A percentile compares a stretch with the other conserved stretches of the same genome.
These are phyloP conservation scores for Antheraea pernyi DNA, from an alignment of 1,140 invertebrate species.

Conservation along the genomic window DNA sequence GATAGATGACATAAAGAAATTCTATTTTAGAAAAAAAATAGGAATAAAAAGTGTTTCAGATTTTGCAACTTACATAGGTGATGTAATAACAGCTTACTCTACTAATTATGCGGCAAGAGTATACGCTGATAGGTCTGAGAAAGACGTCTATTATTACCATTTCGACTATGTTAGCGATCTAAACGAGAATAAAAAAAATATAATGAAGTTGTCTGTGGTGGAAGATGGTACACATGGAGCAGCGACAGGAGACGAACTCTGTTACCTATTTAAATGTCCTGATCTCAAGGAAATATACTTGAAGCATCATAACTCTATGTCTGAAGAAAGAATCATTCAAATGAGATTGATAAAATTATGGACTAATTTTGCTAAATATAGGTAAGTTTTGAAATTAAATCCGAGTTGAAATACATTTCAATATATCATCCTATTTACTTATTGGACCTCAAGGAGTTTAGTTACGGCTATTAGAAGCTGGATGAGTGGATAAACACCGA, in stretches of 20 bases:
- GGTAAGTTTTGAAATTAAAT: slow-evolving; percentile 44
- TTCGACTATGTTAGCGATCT: slow-evolving; percentile 76
- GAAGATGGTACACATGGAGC: slow-evolving; percentile 67
- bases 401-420: no score
- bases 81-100: slow-evolving; percentile 54
- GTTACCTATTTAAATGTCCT: slow-evolving; percentile 71
- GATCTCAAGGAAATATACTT: slow-evolving; percentile 48
- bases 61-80: slow-evolving; percentile 63
- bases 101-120: slow-evolving; percentile 62
- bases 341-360: slow-evolving; percentile 74
- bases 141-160: slow-evolving; percentile 76
- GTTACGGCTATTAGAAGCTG: no score
- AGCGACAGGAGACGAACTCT: slow-evolving; percentile 66
- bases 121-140: slow-evolving; percentile 55
- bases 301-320: slow-evolving; percentile 40
- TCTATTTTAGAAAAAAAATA: slow-evolving; percentile 73
- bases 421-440: no score
- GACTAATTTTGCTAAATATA: slow-evolving; percentile 78
- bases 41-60: slow-evolving; percentile 52
- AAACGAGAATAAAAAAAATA: slow-evolving; percentile 72
- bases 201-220: slow-evolving; percentile 48
- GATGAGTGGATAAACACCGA: neutral
- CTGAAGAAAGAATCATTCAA: slow-evolving; percentile 49
- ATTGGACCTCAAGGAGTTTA: no score
- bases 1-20: slow-evolving; percentile 72